Conservation (phyloP, 2,113 vertebrate species). For the Collichthys lucidus region DNA sequence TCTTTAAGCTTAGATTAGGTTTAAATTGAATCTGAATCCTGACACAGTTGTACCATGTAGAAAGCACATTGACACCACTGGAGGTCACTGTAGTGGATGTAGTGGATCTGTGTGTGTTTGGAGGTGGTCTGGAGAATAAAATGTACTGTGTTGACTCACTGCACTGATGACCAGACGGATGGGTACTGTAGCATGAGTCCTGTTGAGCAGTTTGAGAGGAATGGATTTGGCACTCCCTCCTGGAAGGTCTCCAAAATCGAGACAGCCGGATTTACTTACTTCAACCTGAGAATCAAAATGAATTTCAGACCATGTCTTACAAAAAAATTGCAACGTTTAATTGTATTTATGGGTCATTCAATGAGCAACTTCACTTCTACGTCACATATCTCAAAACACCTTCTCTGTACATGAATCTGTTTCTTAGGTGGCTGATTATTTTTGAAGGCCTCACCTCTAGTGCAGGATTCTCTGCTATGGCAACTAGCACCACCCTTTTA, state of each 20-base stretch:
- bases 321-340: neutral
- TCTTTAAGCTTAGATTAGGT: neutral
- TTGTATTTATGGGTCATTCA: neutral
- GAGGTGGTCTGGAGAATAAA: neutral
- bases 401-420: neutral
- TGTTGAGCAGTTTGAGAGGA: conserved; percentile 91
- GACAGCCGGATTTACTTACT: conserved; percentile 80
- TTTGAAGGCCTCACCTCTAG: conserved; percentile 86
- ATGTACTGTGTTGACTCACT: conserved; percentile 84
- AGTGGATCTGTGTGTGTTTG: neutral
- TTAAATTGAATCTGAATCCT: neutral
- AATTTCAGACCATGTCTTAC: neutral
- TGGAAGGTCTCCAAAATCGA: conserved; percentile 94
- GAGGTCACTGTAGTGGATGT: neutral
- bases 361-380: neutral
- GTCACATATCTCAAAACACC: neutral
- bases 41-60: neutral
- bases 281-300: conserved; percentile 84
- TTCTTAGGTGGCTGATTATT: neutral
- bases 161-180: conserved; percentile 93
- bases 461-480: conserved; percentile 90
- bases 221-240: conserved; percentile 89
- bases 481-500: conserved; percentile 89
- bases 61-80: neutral
- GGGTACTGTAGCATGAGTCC: conserved; percentile 90